These are phyloP conservation scores for Enteromius thamalakanensis DNA, from an alignment of 2,797 vertebrate genomes.

Conservation along the genomic window DNA sequence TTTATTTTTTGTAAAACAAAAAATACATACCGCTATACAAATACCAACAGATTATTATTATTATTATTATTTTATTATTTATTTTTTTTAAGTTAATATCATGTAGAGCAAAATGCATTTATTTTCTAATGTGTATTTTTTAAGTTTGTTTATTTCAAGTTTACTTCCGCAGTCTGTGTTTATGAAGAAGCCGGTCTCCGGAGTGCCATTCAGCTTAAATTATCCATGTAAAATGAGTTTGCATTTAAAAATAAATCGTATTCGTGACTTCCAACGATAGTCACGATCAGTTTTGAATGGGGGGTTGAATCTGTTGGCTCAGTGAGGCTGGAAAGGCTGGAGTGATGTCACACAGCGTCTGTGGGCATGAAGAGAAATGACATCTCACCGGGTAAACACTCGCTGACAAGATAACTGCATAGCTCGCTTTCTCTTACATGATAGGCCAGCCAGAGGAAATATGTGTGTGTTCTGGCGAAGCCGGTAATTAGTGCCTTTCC, in stretches of 20 bases:
- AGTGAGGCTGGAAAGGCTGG: constrained; percentile 27
- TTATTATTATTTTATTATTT: no score
- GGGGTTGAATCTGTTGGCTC: constrained; percentile 24
- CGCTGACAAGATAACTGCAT: constrained; percentile 51
- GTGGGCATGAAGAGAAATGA: constrained; percentile 52
- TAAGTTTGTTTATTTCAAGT: neutral
- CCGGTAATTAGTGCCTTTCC: constrained; percentile 43
- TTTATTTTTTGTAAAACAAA: no score
- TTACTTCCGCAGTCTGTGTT: neutral
- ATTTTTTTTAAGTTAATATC: neutral
- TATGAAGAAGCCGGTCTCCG: neutral
- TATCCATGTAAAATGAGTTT: neutral
- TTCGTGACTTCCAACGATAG: neutral
- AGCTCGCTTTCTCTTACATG: constrained; percentile 30
- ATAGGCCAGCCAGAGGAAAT: constrained; percentile 42
- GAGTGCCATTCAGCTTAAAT: constrained; percentile 22
- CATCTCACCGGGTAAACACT: constrained; percentile 53
- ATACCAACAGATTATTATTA: no score
- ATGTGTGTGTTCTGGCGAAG: constrained; percentile 28
- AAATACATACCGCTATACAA: no score
- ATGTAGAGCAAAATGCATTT: neutral
- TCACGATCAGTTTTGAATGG: constrained; percentile 1
- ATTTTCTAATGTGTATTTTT: neutral
- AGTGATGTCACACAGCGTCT: constrained; percentile 34
- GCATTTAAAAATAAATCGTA: constrained; percentile 8